Percentiles rank a stretch among this genome's conserved stretches.
phyloP scores from a whole-genome alignment of 1,140 invertebrate species.

The Sitobion miscanthi region DNA sequence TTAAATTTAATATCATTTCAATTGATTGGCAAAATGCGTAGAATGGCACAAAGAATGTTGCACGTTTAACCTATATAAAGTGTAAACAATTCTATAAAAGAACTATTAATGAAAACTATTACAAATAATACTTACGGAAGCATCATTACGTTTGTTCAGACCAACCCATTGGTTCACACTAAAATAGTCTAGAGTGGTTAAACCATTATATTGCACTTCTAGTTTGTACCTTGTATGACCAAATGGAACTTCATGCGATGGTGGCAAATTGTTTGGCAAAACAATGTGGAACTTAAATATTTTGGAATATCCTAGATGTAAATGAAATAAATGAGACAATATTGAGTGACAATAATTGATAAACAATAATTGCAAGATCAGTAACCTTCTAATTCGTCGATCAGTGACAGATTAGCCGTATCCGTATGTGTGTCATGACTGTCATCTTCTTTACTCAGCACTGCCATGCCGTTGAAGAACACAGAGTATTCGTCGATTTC shows the following conservation, averaged over 20 bases:
- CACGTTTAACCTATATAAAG: conserved; percentile 20
- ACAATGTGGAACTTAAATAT: conserved; percentile 10
- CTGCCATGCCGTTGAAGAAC: neutral
- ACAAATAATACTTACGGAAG: neutral
- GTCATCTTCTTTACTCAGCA: neutral
- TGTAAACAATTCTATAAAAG: neutral
- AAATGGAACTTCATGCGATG: conserved; percentile 45
- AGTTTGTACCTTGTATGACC: conserved; percentile 47
- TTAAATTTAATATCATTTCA: neutral
- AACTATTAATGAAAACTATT: neutral
- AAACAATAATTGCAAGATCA: neutral
- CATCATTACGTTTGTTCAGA: neutral
- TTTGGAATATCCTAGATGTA: neutral
- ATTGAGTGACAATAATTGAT: too few relatives aligned
- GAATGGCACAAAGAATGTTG: neutral
- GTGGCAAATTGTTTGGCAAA: conserved; percentile 40
- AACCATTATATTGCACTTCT: neutral
- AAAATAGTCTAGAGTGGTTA: neutral
- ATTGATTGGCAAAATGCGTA: neutral
- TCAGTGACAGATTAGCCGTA: neutral
- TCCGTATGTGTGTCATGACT: neutral
- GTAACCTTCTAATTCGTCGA: neutral
- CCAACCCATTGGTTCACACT: conserved; percentile 25
- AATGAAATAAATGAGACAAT: neutral
- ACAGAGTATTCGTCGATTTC: neutral